Evolutionary conservation across 2,797 vertebrate genomes (phyloP).

Genomic region (Xenopus petersii): DNA sequence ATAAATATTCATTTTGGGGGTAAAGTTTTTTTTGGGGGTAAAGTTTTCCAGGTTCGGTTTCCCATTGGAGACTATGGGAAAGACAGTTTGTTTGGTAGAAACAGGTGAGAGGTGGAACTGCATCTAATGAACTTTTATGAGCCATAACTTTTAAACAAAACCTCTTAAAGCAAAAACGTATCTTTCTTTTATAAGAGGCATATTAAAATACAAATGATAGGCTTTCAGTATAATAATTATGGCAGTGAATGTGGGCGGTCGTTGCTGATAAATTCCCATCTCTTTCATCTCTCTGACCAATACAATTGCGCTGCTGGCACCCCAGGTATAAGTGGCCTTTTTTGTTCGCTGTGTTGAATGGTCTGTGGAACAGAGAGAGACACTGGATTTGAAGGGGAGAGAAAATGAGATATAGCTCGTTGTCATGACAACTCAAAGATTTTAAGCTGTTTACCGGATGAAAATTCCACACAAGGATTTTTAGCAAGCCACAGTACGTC

Average conservation of each 20-base stretch:
- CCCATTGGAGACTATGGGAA: too few relatives aligned
- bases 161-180: too few relatives aligned
- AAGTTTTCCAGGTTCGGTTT: too few relatives aligned
- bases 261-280: background rate
- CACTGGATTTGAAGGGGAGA: constrained; percentile 11
- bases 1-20: too few relatives aligned
- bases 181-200: too few relatives aligned
- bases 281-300: background rate
- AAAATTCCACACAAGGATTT: constrained; percentile 50
- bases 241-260: background rate
- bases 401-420: constrained; percentile 55
- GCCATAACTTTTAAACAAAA: too few relatives aligned
- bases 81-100: too few relatives aligned
- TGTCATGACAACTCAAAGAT: constrained; percentile 76
- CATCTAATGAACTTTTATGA: too few relatives aligned
- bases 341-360: constrained; percentile 34
- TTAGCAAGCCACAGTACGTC: constrained; percentile 8
- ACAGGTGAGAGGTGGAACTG: too few relatives aligned
- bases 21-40: too few relatives aligned
- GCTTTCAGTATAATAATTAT: too few relatives aligned
- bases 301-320: constrained; percentile 17
- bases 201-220: too few relatives aligned
- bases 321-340: constrained; percentile 41
- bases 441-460: constrained; percentile 59
- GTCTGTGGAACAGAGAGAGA: constrained; percentile 36